These are phyloP conservation scores for Apis mellifera DNA, from an alignment of 1,140 invertebrate species.

Conservation along the genomic window DNA sequence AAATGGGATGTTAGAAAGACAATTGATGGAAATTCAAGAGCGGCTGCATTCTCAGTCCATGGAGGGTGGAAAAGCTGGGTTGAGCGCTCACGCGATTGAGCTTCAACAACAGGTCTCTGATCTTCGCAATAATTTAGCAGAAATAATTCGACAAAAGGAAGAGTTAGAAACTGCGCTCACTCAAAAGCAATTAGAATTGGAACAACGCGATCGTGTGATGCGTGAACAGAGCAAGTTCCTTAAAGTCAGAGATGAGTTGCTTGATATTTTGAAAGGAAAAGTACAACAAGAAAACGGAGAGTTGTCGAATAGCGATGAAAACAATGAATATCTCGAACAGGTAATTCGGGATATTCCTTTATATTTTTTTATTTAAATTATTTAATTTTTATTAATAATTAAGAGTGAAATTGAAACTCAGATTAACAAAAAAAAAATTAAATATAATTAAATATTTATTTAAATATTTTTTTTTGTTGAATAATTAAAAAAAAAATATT, in stretches of 20 bases:
- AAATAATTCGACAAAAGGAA: conserved; percentile 77
- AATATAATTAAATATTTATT: too few species aligned
- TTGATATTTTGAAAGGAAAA: conserved; percentile 69
- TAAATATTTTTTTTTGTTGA: too few species aligned
- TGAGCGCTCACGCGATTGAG: conserved; percentile 50
- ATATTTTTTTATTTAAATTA: not conserved
- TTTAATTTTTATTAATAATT: too few species aligned
- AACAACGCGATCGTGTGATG: conserved; percentile 81
- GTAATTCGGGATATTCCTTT: not conserved
- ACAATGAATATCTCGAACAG: conserved; percentile 34
- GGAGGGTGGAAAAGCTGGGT: conserved; percentile 53
- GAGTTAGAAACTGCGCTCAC: conserved; percentile 78
- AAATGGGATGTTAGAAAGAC: conserved; percentile 53
- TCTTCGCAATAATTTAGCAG: conserved; percentile 76
- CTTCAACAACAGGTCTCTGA: conserved; percentile 77
- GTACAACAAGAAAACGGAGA: conserved; percentile 24
- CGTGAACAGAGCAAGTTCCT: conserved; percentile 81
- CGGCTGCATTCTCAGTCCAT: conserved; percentile 50
- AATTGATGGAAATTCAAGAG: conserved; percentile 59
- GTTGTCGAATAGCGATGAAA: conserved; percentile 12
- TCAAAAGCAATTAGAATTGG: conserved; percentile 80
- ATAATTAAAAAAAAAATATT: too few species aligned
- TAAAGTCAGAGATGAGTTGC: conserved; percentile 80
- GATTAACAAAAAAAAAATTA: too few species aligned
- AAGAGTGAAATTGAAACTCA: too few species aligned